Conservation (phyloP, 2,888 invertebrate species). For the Chaetoderma sp. region DNA sequence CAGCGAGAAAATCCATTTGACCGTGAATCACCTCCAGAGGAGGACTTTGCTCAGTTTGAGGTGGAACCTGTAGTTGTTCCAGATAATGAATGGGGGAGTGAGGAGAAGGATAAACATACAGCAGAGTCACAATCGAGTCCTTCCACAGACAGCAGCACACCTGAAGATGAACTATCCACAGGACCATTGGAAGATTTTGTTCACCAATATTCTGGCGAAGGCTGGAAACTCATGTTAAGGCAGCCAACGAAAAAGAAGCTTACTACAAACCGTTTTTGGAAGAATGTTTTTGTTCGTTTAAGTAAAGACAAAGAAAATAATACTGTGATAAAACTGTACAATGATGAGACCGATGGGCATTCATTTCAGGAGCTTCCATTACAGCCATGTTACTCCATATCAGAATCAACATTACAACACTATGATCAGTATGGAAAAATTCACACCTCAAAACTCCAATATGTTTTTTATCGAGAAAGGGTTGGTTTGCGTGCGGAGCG, state of each 20-base stretch:
- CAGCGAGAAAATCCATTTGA: conserved; percentile 69
- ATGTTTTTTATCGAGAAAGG: conserved; percentile 97
- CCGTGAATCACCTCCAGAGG: conserved; percentile 65
- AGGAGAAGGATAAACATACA: conserved; percentile 24
- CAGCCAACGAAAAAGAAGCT: conserved; percentile 73
- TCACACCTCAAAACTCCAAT: conserved; percentile 96
- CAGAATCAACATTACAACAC: conserved; percentile 83
- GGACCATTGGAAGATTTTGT: conserved; percentile 86
- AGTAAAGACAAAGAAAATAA: conserved; percentile 78
- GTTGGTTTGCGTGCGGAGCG: conserved; percentile 77
- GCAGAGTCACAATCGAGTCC: conserved; percentile 38
- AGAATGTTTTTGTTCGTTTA: conserved; percentile 90
- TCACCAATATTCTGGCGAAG: conserved; percentile 81
- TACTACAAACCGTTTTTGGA: conserved; percentile 85
- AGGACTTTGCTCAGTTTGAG: conserved; percentile 65
- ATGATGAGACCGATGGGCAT: conserved; percentile 86
- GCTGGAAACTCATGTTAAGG: conserved; percentile 96
- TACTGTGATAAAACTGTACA: conserved; percentile 83
- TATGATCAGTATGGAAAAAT: conserved; percentile 99
- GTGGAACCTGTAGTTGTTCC: conserved; percentile 51
- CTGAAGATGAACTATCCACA: conserved; percentile 47
- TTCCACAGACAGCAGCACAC: conserved; percentile 52
- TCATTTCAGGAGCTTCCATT: conserved; percentile 95
- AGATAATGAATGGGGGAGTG: conserved; percentile 39
- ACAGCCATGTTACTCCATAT: conserved; percentile 94